phyloP scores from a whole-genome alignment of 2,113 vertebrate genomes.

The Pogona vitticeps region DNA sequence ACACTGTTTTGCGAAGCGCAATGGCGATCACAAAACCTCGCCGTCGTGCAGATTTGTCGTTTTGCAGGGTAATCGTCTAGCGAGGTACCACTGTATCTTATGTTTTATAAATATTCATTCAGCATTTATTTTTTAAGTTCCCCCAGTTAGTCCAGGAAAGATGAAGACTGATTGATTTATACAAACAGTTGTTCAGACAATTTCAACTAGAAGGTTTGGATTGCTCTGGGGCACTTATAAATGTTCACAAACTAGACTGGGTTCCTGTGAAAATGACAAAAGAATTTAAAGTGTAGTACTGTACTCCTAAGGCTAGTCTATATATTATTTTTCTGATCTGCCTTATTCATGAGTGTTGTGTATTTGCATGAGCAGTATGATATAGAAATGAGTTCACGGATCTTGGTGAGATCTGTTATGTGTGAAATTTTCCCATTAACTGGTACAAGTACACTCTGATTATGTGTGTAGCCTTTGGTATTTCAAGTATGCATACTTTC shows the following conservation, averaged over 20 bases:
- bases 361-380: not conserved
- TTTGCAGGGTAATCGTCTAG: too few relatives aligned
- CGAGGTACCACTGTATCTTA: too few relatives aligned
- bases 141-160: not conserved
- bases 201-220: not conserved
- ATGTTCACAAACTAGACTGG: not conserved
- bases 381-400: not conserved
- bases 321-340: not conserved
- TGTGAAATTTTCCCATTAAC: not conserved
- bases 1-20: too few relatives aligned
- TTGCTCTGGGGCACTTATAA: constrained; percentile 17
- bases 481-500: not conserved
- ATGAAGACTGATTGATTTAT: not conserved
- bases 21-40: too few relatives aligned
- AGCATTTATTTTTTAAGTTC: not conserved
- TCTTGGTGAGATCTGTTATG: not conserved
- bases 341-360: not conserved
- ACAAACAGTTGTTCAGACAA: not conserved
- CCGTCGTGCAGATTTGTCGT: too few relatives aligned
- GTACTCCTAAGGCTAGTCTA: not conserved
- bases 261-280: not conserved
- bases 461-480: not conserved
- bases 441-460: not conserved
- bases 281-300: not conserved
- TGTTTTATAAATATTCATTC: not conserved